Evolutionary conservation across 2,113 vertebrate genomes (phyloP), one percentile per base, ranked within the genome.

Genomic region (Petrocephalus microphthalmus): DNA sequence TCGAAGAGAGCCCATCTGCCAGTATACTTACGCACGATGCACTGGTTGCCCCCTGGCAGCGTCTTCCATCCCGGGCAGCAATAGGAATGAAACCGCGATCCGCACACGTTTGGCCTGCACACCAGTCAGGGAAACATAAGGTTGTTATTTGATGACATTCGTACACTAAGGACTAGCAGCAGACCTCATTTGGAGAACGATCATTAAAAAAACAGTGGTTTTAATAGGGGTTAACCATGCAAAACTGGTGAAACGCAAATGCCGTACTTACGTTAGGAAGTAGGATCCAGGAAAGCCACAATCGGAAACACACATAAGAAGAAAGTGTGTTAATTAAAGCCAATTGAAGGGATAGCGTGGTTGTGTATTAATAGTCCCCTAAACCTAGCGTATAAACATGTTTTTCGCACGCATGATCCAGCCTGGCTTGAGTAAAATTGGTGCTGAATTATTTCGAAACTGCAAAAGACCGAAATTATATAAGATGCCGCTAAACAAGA

Each of bases 61-160:
- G 94, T 96, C 91, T 95, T 96, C 95, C 95, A 96, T 83, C 95
- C 96, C 88, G 96, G 95, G 71, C 95, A 96, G 90, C 96, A 96
- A 88, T 95, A 96, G 0, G 94, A 95, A 85, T 94, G 94, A 91
- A 96, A 94, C 91, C 95, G 94, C 90, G 96, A 95, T 90, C 95
- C 95, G 91, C 96, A 96, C n/a, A 96, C 95, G 89, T 96, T 96
- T 89, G 95, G 96, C 90, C 96, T 96, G 93, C 29, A 15, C 90
- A 67, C 92, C 49, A 87, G 87, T 57, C 45, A n/a, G 8, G 78
- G 60, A 82, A 60, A 54, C 29, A 51, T 20, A 7, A 45, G 81
- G 33, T n/a, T 74, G 78, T 83, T 19, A 83, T 83, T 47, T 83
- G 7, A 83, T 83, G 20, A 83, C 45, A 47, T 25, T 47, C 37